Conservation (phyloP, 2,797 vertebrate species). For the Setipinna tenuifilis region DNA sequence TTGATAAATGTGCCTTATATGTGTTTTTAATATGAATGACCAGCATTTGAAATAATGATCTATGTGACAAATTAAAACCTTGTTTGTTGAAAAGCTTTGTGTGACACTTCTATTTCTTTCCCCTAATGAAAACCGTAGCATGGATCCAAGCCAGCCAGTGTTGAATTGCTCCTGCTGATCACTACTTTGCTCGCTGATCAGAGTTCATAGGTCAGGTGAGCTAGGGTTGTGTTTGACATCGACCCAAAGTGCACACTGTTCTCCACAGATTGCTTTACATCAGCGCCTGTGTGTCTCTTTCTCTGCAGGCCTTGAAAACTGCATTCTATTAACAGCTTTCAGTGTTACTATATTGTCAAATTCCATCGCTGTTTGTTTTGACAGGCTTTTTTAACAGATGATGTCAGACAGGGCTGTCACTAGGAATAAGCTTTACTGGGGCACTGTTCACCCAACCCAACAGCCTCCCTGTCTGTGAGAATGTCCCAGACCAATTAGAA, state of each 20-base stretch:
- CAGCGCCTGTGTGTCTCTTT: not conserved
- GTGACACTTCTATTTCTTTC: not conserved
- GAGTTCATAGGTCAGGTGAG: not conserved
- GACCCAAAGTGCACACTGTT: not conserved
- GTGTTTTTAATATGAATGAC: not conserved
- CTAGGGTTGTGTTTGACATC: not conserved
- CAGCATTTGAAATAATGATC: slow-evolving; percentile 3
- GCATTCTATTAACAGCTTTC: not conserved
- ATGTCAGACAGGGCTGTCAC: too few species aligned
- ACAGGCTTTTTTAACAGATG: too few species aligned
- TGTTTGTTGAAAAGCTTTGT: not conserved
- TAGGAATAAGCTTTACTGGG: too few species aligned
- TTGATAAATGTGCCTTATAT: not conserved
- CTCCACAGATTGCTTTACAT: not conserved
- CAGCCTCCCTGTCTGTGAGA: too few species aligned
- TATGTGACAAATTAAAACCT: not conserved
- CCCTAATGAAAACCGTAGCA: not conserved
- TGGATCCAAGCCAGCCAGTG: not conserved
- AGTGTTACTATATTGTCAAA: not conserved
- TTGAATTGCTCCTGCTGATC: not conserved
- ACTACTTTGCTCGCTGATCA: not conserved
- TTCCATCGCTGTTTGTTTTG: not conserved
- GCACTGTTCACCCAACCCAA: too few species aligned
- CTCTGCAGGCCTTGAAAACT: not conserved
- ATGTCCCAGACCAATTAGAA: too few species aligned